Percentiles rank a stretch among this genome's conserved stretches.
These are phyloP conservation scores for Trichosurus vulpecula DNA, from an alignment of 2,797 vertebrate species.

Conservation along the genomic window DNA sequence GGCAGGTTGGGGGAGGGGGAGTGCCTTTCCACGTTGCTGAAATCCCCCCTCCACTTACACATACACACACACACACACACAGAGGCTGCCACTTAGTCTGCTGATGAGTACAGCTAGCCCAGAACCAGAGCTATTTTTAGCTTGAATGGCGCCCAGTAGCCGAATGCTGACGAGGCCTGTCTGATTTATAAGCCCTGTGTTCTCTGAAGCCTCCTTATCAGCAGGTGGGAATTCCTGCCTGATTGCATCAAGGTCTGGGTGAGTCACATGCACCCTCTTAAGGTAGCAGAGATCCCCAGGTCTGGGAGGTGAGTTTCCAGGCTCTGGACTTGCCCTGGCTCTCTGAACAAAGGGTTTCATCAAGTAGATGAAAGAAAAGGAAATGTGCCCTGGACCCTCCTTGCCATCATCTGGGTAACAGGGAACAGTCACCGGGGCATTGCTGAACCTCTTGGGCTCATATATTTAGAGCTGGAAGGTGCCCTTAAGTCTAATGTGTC, in stretches of 20 bases:
- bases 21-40: background rate
- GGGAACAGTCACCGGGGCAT: too few relatives aligned
- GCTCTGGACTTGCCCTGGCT: background rate
- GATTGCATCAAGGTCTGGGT: background rate
- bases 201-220: background rate
- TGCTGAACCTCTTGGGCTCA: background rate
- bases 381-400: background rate
- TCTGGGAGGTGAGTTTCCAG: background rate
- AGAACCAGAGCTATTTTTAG: background rate
- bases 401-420: too few relatives aligned
- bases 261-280: background rate
- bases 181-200: background rate
- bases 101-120: background rate
- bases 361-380: background rate
- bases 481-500: too few relatives aligned
- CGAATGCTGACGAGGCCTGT: background rate
- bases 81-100: background rate
- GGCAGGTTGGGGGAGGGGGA: background rate
- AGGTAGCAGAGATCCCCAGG: background rate
- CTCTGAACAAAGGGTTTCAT: background rate
- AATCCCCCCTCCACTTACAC: background rate
- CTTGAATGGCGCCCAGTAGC: background rate
- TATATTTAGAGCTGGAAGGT: background rate
- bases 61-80: too few relatives aligned
- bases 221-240: background rate